A percentile compares a stretch with the other conserved stretches of the same genome.
These are phyloP conservation scores for Odontocolon sp. DNA, from an alignment of 2,888 invertebrate species.

Conservation along the genomic window DNA sequence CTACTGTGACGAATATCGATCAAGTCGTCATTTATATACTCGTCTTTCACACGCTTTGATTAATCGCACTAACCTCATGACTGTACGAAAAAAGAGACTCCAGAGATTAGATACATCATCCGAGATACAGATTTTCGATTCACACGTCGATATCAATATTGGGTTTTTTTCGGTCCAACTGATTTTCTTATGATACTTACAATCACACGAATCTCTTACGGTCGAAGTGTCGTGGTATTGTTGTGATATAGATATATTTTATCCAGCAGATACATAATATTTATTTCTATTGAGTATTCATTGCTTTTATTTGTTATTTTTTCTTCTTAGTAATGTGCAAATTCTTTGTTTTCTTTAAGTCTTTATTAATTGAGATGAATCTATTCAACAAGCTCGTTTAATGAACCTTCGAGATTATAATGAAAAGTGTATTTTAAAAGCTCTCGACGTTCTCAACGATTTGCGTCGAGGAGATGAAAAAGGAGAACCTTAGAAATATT, in stretches of 20 bases:
- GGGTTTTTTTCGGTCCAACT: background rate
- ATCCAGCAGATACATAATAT: background rate
- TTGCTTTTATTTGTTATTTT: background rate
- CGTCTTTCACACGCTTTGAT: background rate
- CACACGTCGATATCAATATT: background rate
- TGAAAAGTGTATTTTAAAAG: constrained; percentile 7
- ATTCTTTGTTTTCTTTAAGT: background rate
- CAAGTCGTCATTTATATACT: constrained; percentile 34
- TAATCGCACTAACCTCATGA: background rate
- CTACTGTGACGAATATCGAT: background rate
- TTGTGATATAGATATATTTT: too few species aligned
- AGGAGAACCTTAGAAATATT: background rate
- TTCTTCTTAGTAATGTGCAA: background rate
- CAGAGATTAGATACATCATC: constrained; percentile 32
- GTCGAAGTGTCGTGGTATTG: too few species aligned
- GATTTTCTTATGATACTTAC: background rate
- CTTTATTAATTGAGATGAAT: background rate
- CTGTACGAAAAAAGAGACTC: background rate
- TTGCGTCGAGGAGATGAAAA: background rate
- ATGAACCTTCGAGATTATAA: background rate
- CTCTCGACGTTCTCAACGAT: background rate
- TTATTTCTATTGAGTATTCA: too few species aligned
- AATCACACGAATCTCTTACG: background rate
- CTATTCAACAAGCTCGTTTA: background rate
- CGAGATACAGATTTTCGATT: constrained; percentile 16